These are phyloP conservation scores for Zaprionus ghesquierei DNA, from an alignment of 1,140 invertebrate species.

Conservation along the genomic window DNA sequence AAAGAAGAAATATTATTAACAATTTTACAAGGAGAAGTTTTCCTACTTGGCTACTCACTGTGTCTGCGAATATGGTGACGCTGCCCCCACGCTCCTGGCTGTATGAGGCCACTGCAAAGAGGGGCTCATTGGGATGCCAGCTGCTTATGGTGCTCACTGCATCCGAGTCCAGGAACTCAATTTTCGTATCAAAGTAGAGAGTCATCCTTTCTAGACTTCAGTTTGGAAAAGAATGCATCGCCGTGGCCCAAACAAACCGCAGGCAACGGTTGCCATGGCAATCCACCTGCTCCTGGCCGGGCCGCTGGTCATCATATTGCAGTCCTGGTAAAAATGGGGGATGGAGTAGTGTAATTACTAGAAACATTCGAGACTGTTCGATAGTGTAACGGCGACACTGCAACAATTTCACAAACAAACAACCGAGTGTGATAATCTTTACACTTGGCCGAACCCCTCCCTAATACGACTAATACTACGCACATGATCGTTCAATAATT, in stretches of 20 bases:
- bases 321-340: constrained; percentile 7
- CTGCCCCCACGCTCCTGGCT: constrained; percentile 93
- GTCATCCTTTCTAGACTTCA: constrained; percentile 84
- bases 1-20: constrained; percentile 16
- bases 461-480: constrained; percentile 15
- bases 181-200: constrained; percentile 89
- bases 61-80: constrained; percentile 94
- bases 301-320: background rate
- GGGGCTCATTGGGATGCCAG: constrained; percentile 91
- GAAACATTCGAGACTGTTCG: background rate
- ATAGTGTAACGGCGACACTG: constrained; percentile 8
- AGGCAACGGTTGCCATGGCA: constrained; percentile 50
- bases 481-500: constrained; percentile 22
- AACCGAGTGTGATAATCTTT: constrained; percentile 24
- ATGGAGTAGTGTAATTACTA: background rate
- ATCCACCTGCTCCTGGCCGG: background rate
- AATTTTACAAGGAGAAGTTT: background rate
- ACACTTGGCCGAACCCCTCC: constrained; percentile 17
- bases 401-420: background rate
- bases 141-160: constrained; percentile 89
- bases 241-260: constrained; percentile 13
- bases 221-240: background rate
- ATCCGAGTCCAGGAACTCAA: constrained; percentile 87
- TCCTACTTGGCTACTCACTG: constrained; percentile 84
- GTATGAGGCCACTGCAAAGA: constrained; percentile 93